These are phyloP conservation scores for Halictus rubicundus DNA, from an alignment of 1,140 invertebrate species.

Conservation along the genomic window DNA sequence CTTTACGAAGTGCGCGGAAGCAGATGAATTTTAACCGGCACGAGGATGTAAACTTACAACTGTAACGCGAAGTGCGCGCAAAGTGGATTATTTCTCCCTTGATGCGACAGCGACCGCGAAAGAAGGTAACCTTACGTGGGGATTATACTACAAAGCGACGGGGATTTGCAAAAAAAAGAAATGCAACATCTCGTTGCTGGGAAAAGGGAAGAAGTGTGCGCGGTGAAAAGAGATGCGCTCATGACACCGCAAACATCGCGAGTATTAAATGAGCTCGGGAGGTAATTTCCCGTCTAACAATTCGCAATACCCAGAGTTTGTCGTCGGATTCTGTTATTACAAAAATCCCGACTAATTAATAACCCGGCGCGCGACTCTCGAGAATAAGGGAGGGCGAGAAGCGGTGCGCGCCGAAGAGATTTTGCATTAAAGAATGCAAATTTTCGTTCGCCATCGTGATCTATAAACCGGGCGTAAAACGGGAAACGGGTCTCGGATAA, in stretches of 20 bases:
- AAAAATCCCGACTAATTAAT: not conserved
- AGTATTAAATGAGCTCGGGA: not conserved
- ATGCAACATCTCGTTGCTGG: not conserved
- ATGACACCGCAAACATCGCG: not conserved
- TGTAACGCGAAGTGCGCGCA: not conserved
- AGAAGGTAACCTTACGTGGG: not conserved
- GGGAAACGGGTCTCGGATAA: not conserved
- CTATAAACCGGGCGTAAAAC: not conserved
- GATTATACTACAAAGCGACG: not conserved
- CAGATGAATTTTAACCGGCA: not conserved
- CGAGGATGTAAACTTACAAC: not conserved
- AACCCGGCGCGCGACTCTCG: not conserved
- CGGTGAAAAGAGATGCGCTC: not conserved
- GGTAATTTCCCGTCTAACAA: not conserved
- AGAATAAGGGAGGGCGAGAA: too few relatives aligned
- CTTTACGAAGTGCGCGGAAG: too few relatives aligned
- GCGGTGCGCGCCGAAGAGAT: too few relatives aligned
- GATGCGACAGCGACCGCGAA: not conserved
- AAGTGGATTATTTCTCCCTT: not conserved
- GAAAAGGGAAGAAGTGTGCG: not conserved
- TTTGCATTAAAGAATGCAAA: too few relatives aligned
- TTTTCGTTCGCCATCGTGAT: not conserved
- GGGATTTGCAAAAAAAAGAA: not conserved
- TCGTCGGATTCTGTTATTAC: not conserved
- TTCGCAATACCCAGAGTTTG: not conserved